Evolutionary conservation across 2,113 vertebrate species (phyloP).

Genomic region (Dolichallabes microphthalmus): DNA sequence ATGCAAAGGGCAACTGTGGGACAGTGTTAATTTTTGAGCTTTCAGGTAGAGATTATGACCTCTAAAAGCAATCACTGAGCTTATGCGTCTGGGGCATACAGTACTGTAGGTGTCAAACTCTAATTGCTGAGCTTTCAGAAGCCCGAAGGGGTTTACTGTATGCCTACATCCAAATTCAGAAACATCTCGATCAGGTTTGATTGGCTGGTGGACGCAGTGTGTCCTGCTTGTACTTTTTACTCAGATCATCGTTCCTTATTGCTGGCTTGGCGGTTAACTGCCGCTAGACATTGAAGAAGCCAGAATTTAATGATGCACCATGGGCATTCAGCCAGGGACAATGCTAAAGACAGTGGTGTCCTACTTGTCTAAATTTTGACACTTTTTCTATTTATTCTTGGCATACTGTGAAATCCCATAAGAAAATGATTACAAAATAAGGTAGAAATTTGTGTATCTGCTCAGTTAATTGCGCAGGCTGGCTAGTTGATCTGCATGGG

Average conservation of each 20-base stretch:
- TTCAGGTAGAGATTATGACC: not conserved
- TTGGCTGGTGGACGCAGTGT: not conserved
- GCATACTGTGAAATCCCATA: not conserved
- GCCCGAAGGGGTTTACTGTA: not conserved
- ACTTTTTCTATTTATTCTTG: not conserved
- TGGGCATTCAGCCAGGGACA: not conserved
- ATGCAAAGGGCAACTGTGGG: not conserved
- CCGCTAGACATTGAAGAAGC: not conserved
- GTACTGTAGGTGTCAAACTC: not conserved
- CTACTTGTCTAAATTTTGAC: not conserved
- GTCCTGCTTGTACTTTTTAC: not conserved
- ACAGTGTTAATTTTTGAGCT: not conserved
- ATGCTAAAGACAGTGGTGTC: not conserved
- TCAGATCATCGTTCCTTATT: not conserved
- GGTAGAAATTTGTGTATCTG: not conserved
- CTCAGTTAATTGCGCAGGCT: not conserved
- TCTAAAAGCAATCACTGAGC: not conserved
- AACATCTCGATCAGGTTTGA: not conserved
- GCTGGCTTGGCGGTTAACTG: not conserved
- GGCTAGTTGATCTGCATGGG: not conserved
- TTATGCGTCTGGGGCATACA: not conserved
- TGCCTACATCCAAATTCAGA: not conserved
- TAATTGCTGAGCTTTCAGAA: conserved; percentile 3
- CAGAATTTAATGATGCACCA: not conserved
- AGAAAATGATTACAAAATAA: not conserved